Conservation (phyloP, 2,113 vertebrate genomes). For the Gopherus flavomarginatus region DNA sequence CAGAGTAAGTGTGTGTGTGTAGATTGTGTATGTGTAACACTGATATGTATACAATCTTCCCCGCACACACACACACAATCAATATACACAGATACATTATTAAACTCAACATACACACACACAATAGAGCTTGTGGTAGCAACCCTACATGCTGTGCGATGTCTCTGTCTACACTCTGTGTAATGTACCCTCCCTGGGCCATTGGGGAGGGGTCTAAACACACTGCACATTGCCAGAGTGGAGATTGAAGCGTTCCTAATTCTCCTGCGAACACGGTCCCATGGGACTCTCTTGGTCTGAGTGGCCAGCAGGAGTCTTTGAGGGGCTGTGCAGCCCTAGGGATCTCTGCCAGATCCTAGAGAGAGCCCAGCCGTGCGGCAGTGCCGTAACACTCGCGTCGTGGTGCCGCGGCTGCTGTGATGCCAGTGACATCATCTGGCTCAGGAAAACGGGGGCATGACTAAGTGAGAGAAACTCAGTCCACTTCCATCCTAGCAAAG, state of each 20-base stretch:
- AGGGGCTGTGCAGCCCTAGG: not conserved
- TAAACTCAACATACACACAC: not conserved
- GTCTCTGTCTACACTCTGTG: not conserved
- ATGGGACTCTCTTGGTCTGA: not conserved
- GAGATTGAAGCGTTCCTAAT: not conserved
- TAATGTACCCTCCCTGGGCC: too few relatives aligned
- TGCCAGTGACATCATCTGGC: too few relatives aligned
- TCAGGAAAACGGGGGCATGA: too few relatives aligned
- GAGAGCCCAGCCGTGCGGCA: not conserved
- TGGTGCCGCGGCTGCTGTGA: not conserved
- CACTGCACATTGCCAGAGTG: not conserved
- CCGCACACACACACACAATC: too few relatives aligned
- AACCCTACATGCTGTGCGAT: accelerated
- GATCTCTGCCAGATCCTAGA: too few relatives aligned
- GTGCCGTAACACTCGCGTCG: too few relatives aligned
- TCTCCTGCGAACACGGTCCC: not conserved
- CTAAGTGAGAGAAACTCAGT: too few relatives aligned
- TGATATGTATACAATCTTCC: too few relatives aligned
- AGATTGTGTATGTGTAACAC: too few relatives aligned
- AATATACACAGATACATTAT: not conserved
- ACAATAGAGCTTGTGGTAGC: not conserved
- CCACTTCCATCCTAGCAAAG: too few relatives aligned
- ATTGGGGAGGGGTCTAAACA: not conserved
- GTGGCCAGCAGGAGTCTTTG: not conserved
- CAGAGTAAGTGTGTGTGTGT: too few relatives aligned